Conservation (phyloP, 1,140 invertebrate genomes). For the Venustaconcha ellipsiformis region DNA sequence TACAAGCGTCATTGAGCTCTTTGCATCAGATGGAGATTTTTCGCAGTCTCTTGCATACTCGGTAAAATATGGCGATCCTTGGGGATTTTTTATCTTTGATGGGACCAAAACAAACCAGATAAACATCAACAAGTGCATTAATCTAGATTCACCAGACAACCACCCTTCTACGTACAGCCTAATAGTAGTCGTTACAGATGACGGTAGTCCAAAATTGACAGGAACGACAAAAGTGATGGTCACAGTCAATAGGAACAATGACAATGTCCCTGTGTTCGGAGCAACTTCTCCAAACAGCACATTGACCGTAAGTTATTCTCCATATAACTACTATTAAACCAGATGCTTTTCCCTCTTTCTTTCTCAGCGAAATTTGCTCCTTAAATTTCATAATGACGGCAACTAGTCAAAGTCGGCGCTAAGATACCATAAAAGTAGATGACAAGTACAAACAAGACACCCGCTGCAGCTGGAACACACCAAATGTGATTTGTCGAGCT, state of each 20-base stretch:
- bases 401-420: too few species aligned
- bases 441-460: too few species aligned
- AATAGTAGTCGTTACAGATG: constrained; percentile 7
- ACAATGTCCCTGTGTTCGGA: constrained; percentile 1
- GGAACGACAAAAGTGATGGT: constrained; percentile 4
- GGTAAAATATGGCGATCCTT: background rate
- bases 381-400: too few species aligned
- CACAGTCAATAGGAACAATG: background rate
- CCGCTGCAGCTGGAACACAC: too few species aligned
- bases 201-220: background rate
- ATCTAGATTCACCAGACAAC: constrained; percentile 4
- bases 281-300: constrained; percentile 1
- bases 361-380: too few species aligned
- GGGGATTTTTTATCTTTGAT: constrained; percentile 2
- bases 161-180: constrained; percentile 4
- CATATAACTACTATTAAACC: too few species aligned
- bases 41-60: background rate
- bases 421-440: too few species aligned
- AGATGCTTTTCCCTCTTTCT: too few species aligned
- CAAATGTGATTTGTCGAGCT: too few species aligned
- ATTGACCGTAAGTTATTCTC: background rate
- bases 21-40: constrained; percentile 1
- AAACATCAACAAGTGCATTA: background rate
- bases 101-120: background rate
- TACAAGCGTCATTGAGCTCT: background rate